Evolutionary conservation across 2,888 invertebrate genomes (phyloP).

Genomic region (Drosophila buzzatii): DNA sequence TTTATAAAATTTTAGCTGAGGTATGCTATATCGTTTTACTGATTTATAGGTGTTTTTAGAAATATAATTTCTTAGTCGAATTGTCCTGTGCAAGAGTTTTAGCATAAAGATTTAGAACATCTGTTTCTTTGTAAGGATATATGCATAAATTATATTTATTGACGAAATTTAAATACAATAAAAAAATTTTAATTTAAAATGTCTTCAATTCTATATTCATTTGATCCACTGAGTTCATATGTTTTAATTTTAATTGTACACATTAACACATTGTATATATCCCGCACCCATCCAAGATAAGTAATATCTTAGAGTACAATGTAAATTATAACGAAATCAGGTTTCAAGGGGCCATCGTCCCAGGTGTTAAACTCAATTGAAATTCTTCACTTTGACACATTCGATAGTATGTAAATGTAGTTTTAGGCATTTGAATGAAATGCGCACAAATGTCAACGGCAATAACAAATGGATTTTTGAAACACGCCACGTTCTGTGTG

Average conservation of each 20-base stretch:
- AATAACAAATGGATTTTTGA: neutral
- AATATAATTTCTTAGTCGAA: too few relatives aligned
- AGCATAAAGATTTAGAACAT: neutral
- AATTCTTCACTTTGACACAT: neutral
- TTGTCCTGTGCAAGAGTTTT: too few relatives aligned
- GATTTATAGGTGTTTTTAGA: too few relatives aligned
- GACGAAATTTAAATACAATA: neutral
- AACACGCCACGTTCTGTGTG: conserved; percentile 1
- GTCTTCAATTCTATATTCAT: neutral
- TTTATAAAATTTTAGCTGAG: too few relatives aligned
- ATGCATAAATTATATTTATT: too few relatives aligned
- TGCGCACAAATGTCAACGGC: conserved; percentile 6
- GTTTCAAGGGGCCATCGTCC: neutral
- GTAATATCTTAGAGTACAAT: neutral
- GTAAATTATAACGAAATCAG: neutral
- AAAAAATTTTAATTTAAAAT: neutral
- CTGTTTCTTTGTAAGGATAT: neutral
- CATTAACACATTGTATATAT: neutral
- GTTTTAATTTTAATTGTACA: neutral
- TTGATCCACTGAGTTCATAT: neutral
- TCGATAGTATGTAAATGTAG: neutral
- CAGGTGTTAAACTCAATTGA: neutral
- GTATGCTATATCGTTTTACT: too few relatives aligned
- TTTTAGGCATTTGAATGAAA: neutral
- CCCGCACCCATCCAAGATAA: neutral